Percentiles rank a stretch among this genome's conserved stretches.
These are phyloP conservation scores for Orussus abietinus DNA, from an alignment of 1,140 invertebrate species.

Conservation along the genomic window DNA sequence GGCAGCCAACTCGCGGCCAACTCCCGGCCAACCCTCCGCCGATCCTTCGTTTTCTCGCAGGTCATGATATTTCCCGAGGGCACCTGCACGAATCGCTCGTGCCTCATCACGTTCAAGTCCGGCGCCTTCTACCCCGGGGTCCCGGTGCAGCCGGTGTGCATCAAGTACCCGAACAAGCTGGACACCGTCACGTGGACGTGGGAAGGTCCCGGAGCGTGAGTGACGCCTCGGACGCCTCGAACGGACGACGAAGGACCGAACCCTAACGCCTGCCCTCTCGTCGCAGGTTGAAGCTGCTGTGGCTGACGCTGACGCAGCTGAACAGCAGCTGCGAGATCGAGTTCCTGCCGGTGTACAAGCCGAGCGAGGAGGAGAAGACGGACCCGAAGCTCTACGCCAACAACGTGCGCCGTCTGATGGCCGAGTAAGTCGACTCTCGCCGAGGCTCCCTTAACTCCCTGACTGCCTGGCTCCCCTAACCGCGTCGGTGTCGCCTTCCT, in stretches of 20 bases:
- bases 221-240: too few relatives aligned
- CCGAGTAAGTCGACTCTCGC: conserved; percentile 83
- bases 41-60: conserved; percentile 49
- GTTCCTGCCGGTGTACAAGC: conserved; percentile 89
- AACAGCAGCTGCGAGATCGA: conserved; percentile 90
- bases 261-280: too few relatives aligned
- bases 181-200: conserved; percentile 97
- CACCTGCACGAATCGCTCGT: conserved; percentile 90
- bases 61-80: conserved; percentile 94
- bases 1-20: too few relatives aligned
- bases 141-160: conserved; percentile 89
- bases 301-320: conserved; percentile 88
- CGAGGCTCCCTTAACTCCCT: too few relatives aligned
- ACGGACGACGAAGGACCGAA: too few relatives aligned
- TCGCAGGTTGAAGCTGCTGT: conserved; percentile 77
- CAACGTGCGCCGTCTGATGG: conserved; percentile 89
- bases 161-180: conserved; percentile 86
- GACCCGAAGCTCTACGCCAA: conserved; percentile 87
- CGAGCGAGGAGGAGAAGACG: conserved; percentile 78
- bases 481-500: too few relatives aligned
- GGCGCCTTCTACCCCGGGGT: conserved; percentile 91
- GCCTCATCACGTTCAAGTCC: conserved; percentile 92
- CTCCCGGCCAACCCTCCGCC: too few relatives aligned
- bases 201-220: conserved; percentile 94
- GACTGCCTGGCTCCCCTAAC: too few relatives aligned